phyloP scores from a whole-genome alignment of 2,888 invertebrate genomes.

The Proisotoma minuta region DNA sequence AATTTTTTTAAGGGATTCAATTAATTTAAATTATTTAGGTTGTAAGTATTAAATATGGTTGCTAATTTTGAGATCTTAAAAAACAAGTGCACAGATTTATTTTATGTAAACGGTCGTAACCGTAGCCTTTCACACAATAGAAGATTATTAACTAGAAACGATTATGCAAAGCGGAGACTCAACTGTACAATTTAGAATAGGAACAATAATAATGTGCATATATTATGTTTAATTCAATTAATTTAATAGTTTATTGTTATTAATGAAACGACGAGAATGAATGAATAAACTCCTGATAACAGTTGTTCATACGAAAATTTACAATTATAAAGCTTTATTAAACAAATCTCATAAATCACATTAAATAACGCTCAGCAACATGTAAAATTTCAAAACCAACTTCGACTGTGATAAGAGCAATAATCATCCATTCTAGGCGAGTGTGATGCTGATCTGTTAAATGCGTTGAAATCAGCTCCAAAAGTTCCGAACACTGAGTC shows the following conservation, averaged over 20 bases:
- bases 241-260: too few relatives aligned
- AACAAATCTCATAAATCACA: neutral
- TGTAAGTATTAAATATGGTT: neutral
- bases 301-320: neutral
- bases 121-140: too few relatives aligned
- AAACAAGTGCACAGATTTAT: constrained; percentile 16
- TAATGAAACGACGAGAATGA: neutral
- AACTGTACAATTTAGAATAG: too few relatives aligned
- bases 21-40: too few relatives aligned
- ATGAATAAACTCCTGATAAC: constrained; percentile 17
- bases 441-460: constrained; percentile 89
- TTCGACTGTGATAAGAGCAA: constrained; percentile 89
- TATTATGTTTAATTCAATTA: too few relatives aligned
- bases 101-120: too few relatives aligned
- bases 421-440: constrained; percentile 95
- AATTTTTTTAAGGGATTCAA: too few relatives aligned
- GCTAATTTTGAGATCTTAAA: constrained; percentile 16
- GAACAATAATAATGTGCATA: too few relatives aligned
- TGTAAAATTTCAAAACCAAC: constrained; percentile 80
- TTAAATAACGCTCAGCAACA: constrained; percentile 61
- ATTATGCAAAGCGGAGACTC: too few relatives aligned
- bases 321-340: neutral
- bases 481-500: constrained; percentile 86
- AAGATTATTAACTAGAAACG: too few relatives aligned
- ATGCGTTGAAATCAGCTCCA: constrained; percentile 82